phyloP scores from a whole-genome alignment of 2,797 vertebrate species.

The Coregonus sp. region DNA sequence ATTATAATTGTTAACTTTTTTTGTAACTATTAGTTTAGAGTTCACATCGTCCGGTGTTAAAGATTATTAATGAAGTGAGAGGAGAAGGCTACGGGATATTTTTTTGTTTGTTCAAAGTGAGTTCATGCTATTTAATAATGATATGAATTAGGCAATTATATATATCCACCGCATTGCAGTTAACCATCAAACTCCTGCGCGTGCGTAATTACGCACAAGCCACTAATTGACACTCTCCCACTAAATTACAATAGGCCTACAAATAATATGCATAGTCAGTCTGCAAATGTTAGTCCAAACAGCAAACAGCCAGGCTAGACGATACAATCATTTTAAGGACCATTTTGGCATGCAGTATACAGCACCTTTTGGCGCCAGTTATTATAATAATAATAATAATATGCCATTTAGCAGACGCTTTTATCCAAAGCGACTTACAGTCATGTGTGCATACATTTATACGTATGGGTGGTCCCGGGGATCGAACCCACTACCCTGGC shows the following conservation, averaged over 20 bases:
- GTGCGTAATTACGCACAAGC: constrained; percentile 3
- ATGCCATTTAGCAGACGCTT: no score
- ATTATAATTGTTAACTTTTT: background rate
- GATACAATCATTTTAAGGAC: no score
- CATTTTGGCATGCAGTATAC: no score
- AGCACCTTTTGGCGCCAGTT: no score
- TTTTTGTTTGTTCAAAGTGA: background rate
- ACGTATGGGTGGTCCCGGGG: no score
- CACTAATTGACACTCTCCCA: background rate
- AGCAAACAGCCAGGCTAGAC: background rate
- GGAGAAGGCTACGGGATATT: background rate
- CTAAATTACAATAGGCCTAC: background rate
- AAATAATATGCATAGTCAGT: background rate
- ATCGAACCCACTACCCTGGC: no score
- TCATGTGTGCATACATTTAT: no score
- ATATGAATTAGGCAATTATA: background rate
- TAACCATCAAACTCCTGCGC: background rate
- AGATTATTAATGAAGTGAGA: background rate
- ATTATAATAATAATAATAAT: no score
- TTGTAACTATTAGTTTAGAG: background rate
- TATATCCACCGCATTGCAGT: background rate
- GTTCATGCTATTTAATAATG: background rate
- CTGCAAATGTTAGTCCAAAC: background rate
- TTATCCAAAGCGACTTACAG: no score
- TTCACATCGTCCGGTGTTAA: background rate